phyloP scores from a whole-genome alignment of 2,888 invertebrate species.

The Eurois occulta region DNA sequence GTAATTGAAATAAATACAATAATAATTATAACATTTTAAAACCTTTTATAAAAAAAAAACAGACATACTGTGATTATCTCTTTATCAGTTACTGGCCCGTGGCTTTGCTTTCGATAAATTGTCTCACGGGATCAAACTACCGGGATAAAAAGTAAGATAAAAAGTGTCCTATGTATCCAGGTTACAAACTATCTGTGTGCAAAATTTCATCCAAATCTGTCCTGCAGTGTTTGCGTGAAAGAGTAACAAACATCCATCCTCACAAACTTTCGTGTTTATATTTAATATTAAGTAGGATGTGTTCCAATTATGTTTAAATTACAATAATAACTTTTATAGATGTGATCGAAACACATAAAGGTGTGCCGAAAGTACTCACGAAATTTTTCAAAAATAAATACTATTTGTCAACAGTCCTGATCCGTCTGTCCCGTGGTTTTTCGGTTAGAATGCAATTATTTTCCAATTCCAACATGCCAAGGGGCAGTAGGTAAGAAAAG shows the following conservation, averaged over 20 bases:
- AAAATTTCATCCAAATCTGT: no score
- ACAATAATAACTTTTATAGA: not conserved
- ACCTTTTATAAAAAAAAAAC: not conserved
- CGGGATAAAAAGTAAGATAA: no score
- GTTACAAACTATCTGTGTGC: no score
- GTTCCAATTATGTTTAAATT: not conserved
- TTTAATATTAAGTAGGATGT: no score
- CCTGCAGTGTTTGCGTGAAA: no score
- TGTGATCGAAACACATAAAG: not conserved
- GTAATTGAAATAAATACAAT: not conserved
- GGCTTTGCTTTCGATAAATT: no score
- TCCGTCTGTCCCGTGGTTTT: slow-evolving; percentile 44
- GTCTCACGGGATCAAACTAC: no score
- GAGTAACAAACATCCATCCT: no score
- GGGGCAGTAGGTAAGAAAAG: slow-evolving; percentile 70
- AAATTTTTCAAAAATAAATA: not conserved
- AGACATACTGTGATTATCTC: not conserved
- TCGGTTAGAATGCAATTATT: slow-evolving; percentile 65
- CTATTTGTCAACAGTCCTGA: not conserved
- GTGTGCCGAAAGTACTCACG: not conserved
- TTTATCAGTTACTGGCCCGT: no score
- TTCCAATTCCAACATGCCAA: slow-evolving; percentile 73
- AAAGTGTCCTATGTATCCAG: no score
- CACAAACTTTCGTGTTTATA: no score
- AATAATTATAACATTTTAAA: not conserved